These are phyloP conservation scores for Drosophila anomelani DNA, from an alignment of 2,888 invertebrate genomes.

Conservation along the genomic window DNA sequence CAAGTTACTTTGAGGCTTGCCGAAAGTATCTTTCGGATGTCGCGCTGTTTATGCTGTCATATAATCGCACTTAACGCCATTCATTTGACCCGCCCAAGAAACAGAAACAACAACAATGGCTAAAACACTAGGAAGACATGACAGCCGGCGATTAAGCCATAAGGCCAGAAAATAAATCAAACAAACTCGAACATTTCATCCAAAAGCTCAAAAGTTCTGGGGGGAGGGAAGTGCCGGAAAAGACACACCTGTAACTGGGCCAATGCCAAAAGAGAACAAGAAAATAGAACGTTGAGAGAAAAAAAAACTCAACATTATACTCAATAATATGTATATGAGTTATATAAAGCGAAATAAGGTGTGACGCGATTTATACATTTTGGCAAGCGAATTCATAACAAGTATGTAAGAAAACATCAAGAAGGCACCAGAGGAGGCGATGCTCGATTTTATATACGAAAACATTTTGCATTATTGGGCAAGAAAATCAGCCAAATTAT, in stretches of 20 bases:
- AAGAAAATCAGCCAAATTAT: constrained; percentile 58
- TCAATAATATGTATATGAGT: constrained; percentile 61
- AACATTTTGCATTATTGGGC: constrained; percentile 43
- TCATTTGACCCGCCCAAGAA: constrained; percentile 42
- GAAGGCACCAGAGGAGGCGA: constrained; percentile 16
- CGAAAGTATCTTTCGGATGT: constrained; percentile 34
- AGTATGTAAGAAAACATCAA: constrained; percentile 49
- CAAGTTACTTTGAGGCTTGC: constrained; percentile 17
- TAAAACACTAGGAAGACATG: constrained; percentile 56
- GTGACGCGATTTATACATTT: constrained; percentile 64
- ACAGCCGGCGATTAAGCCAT: constrained; percentile 66
- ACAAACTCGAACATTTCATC: constrained; percentile 27
- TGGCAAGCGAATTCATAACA: constrained; percentile 64
- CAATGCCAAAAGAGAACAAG: constrained; percentile 62
- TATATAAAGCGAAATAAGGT: constrained; percentile 53
- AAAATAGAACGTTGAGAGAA: constrained; percentile 5
- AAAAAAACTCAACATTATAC: constrained; percentile 5
- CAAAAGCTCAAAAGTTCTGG: constrained; percentile 56
- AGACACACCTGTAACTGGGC: constrained; percentile 73
- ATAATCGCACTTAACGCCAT: constrained; percentile 38
- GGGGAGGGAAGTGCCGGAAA: constrained; percentile 1
- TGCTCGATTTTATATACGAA: constrained; percentile 55
- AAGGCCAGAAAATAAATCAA: constrained; percentile 60
- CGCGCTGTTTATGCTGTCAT: constrained; percentile 50
- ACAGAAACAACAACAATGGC: constrained; percentile 1